Evolutionary conservation across 2,888 invertebrate genomes (phyloP).

Genomic region (Tridacna crocea): DNA sequence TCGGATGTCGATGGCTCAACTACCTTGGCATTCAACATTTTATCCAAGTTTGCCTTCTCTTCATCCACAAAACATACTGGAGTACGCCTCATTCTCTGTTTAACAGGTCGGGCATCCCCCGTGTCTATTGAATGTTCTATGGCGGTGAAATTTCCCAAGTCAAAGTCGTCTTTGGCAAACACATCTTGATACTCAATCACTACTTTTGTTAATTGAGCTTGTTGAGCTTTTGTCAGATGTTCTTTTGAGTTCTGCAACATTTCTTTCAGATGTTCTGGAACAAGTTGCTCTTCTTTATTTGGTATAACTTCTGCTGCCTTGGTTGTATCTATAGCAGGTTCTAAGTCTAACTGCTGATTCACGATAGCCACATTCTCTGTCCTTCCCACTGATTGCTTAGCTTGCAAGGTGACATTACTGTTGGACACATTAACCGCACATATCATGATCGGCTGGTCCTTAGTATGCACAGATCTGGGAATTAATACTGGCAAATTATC

Average conservation of each 20-base stretch:
- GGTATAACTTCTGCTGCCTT: neutral
- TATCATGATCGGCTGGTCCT: neutral
- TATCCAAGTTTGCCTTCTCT: too few relatives aligned
- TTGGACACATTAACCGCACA: conserved; percentile 27
- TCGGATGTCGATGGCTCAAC: conserved; percentile 51
- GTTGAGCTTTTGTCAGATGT: conserved; percentile 9
- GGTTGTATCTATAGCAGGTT: neutral
- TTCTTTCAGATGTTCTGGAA: conserved; percentile 41
- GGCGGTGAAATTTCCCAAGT: too few relatives aligned
- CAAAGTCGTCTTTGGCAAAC: too few relatives aligned
- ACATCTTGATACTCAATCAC: too few relatives aligned
- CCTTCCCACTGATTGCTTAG: neutral
- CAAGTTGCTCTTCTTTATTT: neutral
- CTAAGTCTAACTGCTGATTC: neutral
- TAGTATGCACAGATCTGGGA: conserved; percentile 21
- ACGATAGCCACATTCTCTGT: neutral
- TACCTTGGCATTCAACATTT: conserved; percentile 37
- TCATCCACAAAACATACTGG: too few relatives aligned
- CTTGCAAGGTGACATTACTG: conserved; percentile 8
- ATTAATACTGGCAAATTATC: neutral
- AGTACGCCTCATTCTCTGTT: too few relatives aligned
- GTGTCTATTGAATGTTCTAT: too few relatives aligned
- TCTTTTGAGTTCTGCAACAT: conserved; percentile 12
- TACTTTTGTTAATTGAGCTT: neutral
- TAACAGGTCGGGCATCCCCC: too few relatives aligned